phyloP scores from a whole-genome alignment of 2,113 vertebrate species.

The Scomber japonicus region DNA sequence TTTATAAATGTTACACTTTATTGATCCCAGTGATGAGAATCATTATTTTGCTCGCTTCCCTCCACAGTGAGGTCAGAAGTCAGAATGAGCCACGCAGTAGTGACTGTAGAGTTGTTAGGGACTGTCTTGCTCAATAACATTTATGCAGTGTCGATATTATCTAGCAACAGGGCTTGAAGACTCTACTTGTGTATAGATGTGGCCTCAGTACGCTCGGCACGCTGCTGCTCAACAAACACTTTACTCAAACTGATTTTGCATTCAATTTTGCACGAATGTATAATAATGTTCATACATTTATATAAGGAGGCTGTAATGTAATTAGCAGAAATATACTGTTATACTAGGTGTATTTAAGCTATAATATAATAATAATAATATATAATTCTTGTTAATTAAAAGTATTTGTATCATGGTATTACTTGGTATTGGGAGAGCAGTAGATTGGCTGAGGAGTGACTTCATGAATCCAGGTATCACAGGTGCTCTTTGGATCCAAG shows the following conservation, averaged over 20 bases:
- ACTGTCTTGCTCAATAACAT: constrained; percentile 41
- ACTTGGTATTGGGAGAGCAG: too few relatives aligned
- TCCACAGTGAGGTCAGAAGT: constrained; percentile 51
- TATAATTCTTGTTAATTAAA: too few relatives aligned
- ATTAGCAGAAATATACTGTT: too few relatives aligned
- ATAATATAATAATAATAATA: too few relatives aligned
- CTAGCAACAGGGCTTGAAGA: not conserved
- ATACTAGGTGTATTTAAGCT: too few relatives aligned
- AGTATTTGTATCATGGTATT: too few relatives aligned
- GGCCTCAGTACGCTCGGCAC: not conserved
- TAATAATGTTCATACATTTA: too few relatives aligned
- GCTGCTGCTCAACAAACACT: not conserved
- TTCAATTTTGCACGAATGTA: too few relatives aligned
- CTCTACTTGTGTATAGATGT: not conserved
- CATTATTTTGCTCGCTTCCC: constrained; percentile 19
- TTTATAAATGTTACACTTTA: constrained; percentile 22
- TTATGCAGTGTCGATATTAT: constrained; percentile 24
- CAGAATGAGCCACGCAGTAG: constrained; percentile 26
- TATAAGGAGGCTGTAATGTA: too few relatives aligned
- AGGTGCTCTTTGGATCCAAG: too few relatives aligned
- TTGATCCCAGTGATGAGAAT: constrained; percentile 41
- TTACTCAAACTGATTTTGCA: not conserved
- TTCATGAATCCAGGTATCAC: too few relatives aligned
- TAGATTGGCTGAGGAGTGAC: too few relatives aligned
- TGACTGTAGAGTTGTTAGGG: constrained; percentile 18